Base-by-base conservation (phyloP, 2,888 invertebrate species). In the Meta bourneti region DNA sequence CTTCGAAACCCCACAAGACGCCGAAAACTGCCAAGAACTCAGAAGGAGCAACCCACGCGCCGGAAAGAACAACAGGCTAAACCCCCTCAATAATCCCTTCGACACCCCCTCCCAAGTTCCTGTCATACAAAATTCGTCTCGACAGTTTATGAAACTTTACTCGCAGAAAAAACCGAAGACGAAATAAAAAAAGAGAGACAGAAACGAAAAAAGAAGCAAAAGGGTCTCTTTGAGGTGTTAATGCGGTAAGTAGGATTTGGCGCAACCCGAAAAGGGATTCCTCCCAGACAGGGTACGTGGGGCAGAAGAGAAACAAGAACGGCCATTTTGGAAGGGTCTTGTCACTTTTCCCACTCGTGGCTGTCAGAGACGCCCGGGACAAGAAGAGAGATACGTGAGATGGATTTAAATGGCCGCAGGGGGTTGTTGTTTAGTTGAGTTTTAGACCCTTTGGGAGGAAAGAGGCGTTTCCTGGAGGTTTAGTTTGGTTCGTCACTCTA, bases 261-360 rank as follows among this genome's bases (percentile, higher is more conserved):
- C 54, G 34, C n/a, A 49, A 52, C 20, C 61, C 70, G 61, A 69
- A 89, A 82, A 61, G 78, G 84, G 72, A 88, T 90, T 84, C 61
- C 49, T 9, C 20, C 49, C 71, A 20, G 19, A 48, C 48, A 48
- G 70, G 78, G 20, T 78, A 34, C 69, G 51, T 49, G 52, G 85
- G 51, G 70, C 16, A 49, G 7, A 11, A 70, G 51, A 82, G 90
- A 86, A 86, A 91, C 86, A 87, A 77, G 90, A 80, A 86, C 77
- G 87, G 91, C 91, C 91, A 91, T 87, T 91, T 91, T 91, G 83
- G 78, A 87, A 72, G 83, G 51, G 71, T 70, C 91, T 69, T 78
- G 83, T 91, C 91, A 87, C 78, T 72, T 79, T 70, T 82, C 49
- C 85, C 77, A 71, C 79, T 71, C 78, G 48, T 49, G 52, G 48